A percentile compares a stretch with the other conserved stretches of the same genome.
Evolutionary conservation across 2,888 invertebrate species (phyloP).

Genomic region (Gonocerus acuteangulatus): DNA sequence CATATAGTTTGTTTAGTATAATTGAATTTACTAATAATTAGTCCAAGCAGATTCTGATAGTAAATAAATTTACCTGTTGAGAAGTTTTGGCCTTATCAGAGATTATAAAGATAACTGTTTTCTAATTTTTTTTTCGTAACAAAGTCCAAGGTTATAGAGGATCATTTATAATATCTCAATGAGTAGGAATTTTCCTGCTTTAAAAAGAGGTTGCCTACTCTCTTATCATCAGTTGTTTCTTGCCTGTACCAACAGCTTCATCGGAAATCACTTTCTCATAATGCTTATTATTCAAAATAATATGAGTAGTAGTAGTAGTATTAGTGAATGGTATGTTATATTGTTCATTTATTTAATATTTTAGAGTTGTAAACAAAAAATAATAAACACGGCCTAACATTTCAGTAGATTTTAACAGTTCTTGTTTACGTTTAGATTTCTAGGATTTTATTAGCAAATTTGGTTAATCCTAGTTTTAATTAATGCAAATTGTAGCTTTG

Average conservation of each 20-base stretch:
- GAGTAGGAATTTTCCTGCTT: constrained; percentile 13
- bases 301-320: constrained; percentile 12
- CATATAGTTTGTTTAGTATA: too few species aligned
- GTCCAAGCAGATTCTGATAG: too few species aligned
- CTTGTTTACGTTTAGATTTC: too few species aligned
- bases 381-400: too few species aligned
- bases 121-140: not conserved
- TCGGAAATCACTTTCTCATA: not conserved
- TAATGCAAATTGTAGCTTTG: too few species aligned
- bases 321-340: constrained; percentile 14
- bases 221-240: not conserved
- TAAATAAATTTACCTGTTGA: too few species aligned
- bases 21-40: too few species aligned
- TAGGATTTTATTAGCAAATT: too few species aligned
- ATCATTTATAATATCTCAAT: not conserved
- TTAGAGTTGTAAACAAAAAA: too few species aligned
- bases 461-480: too few species aligned
- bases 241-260: not conserved
- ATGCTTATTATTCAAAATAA: not conserved
- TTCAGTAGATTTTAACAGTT: too few species aligned
- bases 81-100: not conserved
- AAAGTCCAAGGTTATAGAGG: constrained; percentile 18
- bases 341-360: too few species aligned
- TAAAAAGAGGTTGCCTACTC: not conserved
- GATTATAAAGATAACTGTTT: not conserved